Percentiles rank a stretch among this genome's conserved stretches.
Conservation (phyloP, 2,797 vertebrate genomes). For the Gobio occitaniae region DNA sequence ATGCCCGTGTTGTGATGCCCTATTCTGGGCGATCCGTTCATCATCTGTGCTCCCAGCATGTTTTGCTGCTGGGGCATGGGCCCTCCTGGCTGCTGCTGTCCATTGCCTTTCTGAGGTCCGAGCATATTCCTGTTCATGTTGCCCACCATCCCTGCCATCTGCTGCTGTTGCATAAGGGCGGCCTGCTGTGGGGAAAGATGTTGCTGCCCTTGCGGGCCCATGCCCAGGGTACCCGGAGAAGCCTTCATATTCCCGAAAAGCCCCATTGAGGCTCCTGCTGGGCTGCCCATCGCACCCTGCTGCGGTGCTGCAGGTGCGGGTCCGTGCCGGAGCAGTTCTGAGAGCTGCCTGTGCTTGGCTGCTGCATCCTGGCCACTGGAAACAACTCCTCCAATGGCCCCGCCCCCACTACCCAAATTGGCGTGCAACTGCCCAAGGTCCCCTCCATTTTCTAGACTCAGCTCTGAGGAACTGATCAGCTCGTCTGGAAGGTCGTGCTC, state of each 20-base stretch:
- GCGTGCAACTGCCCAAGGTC: conserved; percentile 94
- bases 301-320: conserved; percentile 73
- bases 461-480: conserved; percentile 92
- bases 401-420: conserved; percentile 80
- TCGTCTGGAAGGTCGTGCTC: conserved; percentile 98
- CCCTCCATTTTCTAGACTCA: conserved; percentile 90
- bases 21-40: conserved; percentile 96
- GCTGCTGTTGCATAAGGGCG: conserved; percentile 79
- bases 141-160: conserved; percentile 85
- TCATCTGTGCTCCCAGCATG: conserved; percentile 94
- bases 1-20: conserved; percentile 89
- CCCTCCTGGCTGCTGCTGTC: conserved; percentile 69
- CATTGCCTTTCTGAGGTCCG: conserved; percentile 86
- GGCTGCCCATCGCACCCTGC: conserved; percentile 75
- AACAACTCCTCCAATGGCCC: conserved; percentile 71
- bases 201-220: conserved; percentile 81
- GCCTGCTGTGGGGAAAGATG: conserved; percentile 81
- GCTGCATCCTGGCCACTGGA: conserved; percentile 90
- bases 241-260: conserved; percentile 94
- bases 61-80: conserved; percentile 75
- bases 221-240: conserved; percentile 86
- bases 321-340: conserved; percentile 90
- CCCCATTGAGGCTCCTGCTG: conserved; percentile 75
- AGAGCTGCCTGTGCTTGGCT: conserved; percentile 98
- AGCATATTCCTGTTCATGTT: conserved; percentile 92